Conservation (phyloP, 1,140 invertebrate species). For the Agrilus planipennis region DNA sequence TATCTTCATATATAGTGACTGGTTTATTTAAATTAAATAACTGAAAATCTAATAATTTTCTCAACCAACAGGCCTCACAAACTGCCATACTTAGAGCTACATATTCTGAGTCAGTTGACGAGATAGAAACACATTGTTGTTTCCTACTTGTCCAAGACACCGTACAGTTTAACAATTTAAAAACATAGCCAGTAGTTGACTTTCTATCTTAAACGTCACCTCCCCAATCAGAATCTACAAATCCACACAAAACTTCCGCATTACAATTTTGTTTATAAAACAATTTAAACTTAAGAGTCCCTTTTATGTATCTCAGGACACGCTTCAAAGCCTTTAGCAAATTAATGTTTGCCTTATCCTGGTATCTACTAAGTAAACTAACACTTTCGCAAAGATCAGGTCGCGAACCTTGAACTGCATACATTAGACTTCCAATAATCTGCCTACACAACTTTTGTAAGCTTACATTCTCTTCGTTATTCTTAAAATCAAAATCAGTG, state of each 20-base stretch:
- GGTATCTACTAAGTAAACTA: conserved; percentile 7
- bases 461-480: conserved; percentile 6
- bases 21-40: background rate
- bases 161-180: conserved; percentile 17
- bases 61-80: conserved; percentile 12
- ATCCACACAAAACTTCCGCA: conserved; percentile 17
- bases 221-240: conserved; percentile 35
- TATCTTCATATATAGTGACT: no score
- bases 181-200: conserved; percentile 32
- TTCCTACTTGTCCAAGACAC: conserved; percentile 15
- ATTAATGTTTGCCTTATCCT: conserved; percentile 5
- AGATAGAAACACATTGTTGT: conserved; percentile 17
- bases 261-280: background rate
- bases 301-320: conserved; percentile 4
- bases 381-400: conserved; percentile 12
- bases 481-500: conserved; percentile 3
- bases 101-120: conserved; percentile 23
- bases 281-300: background rate
- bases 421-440: conserved; percentile 14
- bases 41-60: conserved; percentile 8
- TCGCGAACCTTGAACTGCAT: conserved; percentile 12
- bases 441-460: conserved; percentile 12
- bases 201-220: conserved; percentile 25
- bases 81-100: conserved; percentile 13
- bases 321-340: conserved; percentile 1